A percentile compares a stretch with the other conserved stretches of the same genome.
phyloP scores from a whole-genome alignment of 2,888 invertebrate genomes.

The Caenorhabditis sp. region DNA sequence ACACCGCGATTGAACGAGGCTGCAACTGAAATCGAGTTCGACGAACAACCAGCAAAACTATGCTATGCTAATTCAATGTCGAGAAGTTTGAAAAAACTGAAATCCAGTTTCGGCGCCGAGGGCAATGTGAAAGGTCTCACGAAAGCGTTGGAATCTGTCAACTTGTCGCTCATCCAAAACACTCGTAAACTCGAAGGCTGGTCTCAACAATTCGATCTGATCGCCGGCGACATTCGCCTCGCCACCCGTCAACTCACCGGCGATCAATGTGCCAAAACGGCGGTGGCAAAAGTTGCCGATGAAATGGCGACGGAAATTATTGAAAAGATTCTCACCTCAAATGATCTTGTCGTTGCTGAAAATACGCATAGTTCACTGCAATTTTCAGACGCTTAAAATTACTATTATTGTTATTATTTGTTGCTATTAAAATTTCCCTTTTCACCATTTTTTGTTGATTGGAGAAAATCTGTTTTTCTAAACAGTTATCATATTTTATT shows the following conservation, averaged over 20 bases:
- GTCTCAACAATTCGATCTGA: constrained; percentile 45
- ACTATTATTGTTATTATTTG: neutral
- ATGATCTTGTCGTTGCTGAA: neutral
- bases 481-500: too few species aligned
- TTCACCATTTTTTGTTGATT: too few species aligned
- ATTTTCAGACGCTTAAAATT: too few species aligned
- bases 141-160: constrained; percentile 20
- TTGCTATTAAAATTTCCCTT: too few species aligned
- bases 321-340: neutral
- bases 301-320: constrained; percentile 24
- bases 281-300: constrained; percentile 29
- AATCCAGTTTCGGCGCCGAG: constrained; percentile 6
- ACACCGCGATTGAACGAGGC: neutral
- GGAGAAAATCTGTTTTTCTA: too few species aligned
- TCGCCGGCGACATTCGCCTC: constrained; percentile 37
- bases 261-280: constrained; percentile 41
- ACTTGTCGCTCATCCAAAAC: constrained; percentile 32
- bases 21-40: constrained; percentile 23
- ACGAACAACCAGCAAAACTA: constrained; percentile 15
- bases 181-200: constrained; percentile 48
- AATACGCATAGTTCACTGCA: constrained; percentile 17
- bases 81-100: constrained; percentile 15
- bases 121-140: too few species aligned
- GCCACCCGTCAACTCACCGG: constrained; percentile 29
- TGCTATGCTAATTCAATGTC: constrained; percentile 24